Percentiles rank a stretch among this genome's conserved stretches.
Evolutionary conservation across 2,113 vertebrate species (phyloP).

Genomic region (Heptranchias perlo): DNA sequence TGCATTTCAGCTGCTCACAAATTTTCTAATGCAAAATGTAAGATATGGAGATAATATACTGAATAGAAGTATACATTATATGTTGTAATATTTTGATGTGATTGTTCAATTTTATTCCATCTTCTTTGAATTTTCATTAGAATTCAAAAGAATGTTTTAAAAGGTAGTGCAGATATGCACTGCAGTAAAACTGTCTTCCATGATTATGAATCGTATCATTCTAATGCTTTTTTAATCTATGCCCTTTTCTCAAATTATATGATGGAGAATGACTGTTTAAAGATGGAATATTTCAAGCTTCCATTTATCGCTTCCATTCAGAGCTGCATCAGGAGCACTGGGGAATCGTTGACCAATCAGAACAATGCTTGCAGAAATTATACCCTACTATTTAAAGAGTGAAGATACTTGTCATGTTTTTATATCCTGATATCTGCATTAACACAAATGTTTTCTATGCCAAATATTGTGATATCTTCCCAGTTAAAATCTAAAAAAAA

Average conservation of each 20-base stretch:
- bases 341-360: background rate
- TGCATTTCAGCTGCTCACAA: background rate
- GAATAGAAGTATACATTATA: background rate
- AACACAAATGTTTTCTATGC: background rate
- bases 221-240: background rate
- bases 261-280: background rate
- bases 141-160: constrained; percentile 1
- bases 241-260: background rate
- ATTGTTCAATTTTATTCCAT: constrained; percentile 18
- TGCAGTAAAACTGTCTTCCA: background rate
- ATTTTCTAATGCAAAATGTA: background rate
- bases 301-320: background rate
- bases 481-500: background rate
- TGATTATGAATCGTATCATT: background rate
- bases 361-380: background rate
- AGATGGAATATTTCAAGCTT: background rate
- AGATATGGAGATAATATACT: background rate
- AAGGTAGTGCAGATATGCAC: too few relatives aligned
- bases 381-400: background rate
- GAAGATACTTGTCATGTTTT: background rate
- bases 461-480: background rate
- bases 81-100: background rate
- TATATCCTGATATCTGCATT: background rate
- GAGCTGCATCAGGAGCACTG: background rate
- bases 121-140: background rate